Evolutionary conservation across 2,888 invertebrate genomes (phyloP).

Genomic region (Thecophora atra): DNA sequence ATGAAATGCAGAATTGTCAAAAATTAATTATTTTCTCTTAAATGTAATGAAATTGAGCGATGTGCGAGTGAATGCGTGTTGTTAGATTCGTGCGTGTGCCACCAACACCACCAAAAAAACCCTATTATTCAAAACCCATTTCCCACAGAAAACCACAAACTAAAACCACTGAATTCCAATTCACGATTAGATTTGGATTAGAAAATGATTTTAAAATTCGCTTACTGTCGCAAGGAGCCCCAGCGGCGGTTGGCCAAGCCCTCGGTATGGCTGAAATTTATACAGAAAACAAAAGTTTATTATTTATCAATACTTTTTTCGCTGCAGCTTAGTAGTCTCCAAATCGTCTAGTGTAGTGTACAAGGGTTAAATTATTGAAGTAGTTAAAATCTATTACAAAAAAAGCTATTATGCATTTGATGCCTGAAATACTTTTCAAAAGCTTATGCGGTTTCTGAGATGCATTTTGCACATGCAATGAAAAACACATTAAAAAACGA

Average conservation of each 20-base stretch:
- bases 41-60: not conserved
- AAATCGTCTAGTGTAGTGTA: too few relatives aligned
- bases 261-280: slow-evolving; percentile 69
- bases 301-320: too few relatives aligned
- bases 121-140: too few relatives aligned
- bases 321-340: too few relatives aligned
- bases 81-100: too few relatives aligned
- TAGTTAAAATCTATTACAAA: not conserved
- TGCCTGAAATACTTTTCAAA: not conserved
- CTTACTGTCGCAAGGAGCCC: slow-evolving; percentile 75
- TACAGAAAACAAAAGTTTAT: slow-evolving; percentile 44
- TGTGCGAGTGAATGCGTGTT: too few relatives aligned
- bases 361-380: too few relatives aligned
- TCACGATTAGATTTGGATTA: slow-evolving; percentile 18
- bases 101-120: not conserved
- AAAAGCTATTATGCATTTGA: not conserved
- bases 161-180: slow-evolving; percentile 34
- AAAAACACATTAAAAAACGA: too few relatives aligned
- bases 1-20: not conserved
- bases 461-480: too few relatives aligned
- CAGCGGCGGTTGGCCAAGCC: slow-evolving; percentile 72
- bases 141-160: slow-evolving; percentile 18
- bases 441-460: not conserved
- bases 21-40: not conserved
- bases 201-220: slow-evolving; percentile 43